Percentiles rank a stretch among this genome's conserved stretches.
Conservation (phyloP, 2,797 vertebrate species). For the Onychomys torridus region DNA sequence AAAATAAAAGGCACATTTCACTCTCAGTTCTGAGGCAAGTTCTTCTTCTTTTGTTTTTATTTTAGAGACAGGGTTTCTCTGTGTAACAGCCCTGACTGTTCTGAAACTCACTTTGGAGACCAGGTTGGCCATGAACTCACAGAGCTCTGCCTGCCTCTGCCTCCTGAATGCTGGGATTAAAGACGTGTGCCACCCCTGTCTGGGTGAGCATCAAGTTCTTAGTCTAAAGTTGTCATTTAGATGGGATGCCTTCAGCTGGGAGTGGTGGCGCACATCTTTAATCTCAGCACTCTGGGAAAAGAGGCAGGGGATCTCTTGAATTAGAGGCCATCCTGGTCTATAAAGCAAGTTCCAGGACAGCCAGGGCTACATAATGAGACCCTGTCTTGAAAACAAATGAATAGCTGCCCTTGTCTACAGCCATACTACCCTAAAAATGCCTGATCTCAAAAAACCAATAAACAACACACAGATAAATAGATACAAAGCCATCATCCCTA, state of each 20-base stretch:
- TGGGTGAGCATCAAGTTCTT: neutral
- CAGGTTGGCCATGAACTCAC: neutral
- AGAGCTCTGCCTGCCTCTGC: neutral
- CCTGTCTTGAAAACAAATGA: neutral
- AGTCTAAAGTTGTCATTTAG: neutral
- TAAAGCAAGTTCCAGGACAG: neutral
- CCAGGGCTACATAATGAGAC: neutral
- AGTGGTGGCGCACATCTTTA: neutral
- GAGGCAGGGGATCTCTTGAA: neutral
- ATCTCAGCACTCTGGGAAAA: neutral
- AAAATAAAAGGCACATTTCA: too few relatives aligned
- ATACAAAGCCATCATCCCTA: neutral
- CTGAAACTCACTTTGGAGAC: neutral
- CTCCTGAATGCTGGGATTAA: neutral
- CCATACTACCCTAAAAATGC: neutral
- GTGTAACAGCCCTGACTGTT: neutral
- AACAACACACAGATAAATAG: neutral
- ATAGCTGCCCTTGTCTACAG: neutral
- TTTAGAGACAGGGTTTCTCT: neutral
- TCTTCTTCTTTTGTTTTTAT: neutral
- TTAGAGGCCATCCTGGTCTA: neutral
- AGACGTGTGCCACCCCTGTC: rapidly evolving
- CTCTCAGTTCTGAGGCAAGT: too few relatives aligned
- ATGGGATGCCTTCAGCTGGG: neutral
- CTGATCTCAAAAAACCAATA: neutral